Percentiles rank a stretch among this genome's conserved stretches.
Conservation (phyloP, 2,797 vertebrate species). For the Acrossocheilus fasciatus region DNA sequence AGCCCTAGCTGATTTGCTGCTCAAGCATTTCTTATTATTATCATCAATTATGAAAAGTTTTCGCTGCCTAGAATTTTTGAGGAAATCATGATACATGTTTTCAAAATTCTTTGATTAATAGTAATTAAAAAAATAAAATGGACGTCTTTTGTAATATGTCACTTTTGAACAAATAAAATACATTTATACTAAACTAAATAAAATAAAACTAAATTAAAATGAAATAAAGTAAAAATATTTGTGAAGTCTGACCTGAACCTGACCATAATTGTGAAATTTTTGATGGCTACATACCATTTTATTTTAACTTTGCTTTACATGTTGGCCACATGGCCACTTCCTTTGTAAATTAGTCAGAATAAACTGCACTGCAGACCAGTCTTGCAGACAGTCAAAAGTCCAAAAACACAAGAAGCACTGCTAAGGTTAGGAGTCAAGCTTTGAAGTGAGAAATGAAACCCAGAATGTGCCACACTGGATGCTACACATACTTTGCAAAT, state of each 20-base stretch:
- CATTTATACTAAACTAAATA: background rate
- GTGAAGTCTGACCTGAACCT: too few relatives aligned
- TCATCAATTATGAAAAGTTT: background rate
- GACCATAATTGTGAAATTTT: background rate
- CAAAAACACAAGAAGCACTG: background rate
- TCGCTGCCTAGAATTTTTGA: background rate
- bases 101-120: background rate
- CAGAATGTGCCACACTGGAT: background rate
- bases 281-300: too few relatives aligned
- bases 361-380: background rate
- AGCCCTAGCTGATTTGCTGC: background rate
- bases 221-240: background rate
- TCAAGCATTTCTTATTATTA: background rate
- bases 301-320: background rate
- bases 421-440: slow-evolving; percentile 8
- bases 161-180: background rate
- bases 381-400: background rate
- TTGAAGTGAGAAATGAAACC: background rate
- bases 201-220: background rate
- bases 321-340: background rate
- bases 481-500: slow-evolving; percentile 91
- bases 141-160: background rate
- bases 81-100: background rate
- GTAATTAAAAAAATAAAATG: background rate
- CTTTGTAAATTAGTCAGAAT: background rate